Base-by-base conservation (phyloP, 1,140 invertebrate species). In the Caenorhabditis briggsae region DNA sequence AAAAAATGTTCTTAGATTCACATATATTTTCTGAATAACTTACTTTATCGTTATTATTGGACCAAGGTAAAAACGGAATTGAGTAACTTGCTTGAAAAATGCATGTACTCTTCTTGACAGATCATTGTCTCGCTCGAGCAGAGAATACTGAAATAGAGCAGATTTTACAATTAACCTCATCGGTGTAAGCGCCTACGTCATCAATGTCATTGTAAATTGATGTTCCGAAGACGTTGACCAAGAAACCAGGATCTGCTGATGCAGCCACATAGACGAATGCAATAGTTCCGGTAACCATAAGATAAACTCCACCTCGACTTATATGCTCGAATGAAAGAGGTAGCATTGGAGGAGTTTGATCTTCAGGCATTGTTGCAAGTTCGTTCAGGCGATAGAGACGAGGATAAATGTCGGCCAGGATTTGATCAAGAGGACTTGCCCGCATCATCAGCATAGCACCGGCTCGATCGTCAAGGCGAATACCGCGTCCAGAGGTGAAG, bases 381-480 rank as follows among this genome's bases (percentile, higher is more conserved):
- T 89, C 93, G 93, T 98, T 96, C 59, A 99, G 93, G 9, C 96
- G 95, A 93, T 98, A 99, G 55, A 99, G 93, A 93, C 96, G 95
- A 12, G 98, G 97, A 94, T 98, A 98, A 86, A 98, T 94, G 82
- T 94, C 94, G 89, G 96, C 95, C 89, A 98, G 94, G 5, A 99
- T 94, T 90, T 95, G 94, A 82, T 93, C 92, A 20, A 98, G 93
- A 23, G 98, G 97, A 89, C 97, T 92, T 46, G 95, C 95, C 94
- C 99, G 99, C 94, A 98, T 95, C 92, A 96, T 95, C 92, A 96
- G 96, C 96, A 99, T 97, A 64, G 96, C 95, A 91, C 95, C 96
- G 3, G 97, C 95, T 56, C 97, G 94, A 92, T 98, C 97, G 94
- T 99, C 98, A 50, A 98, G 92, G 50, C 96, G 95, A 0, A 96